Base-by-base conservation (phyloP, 2,888 invertebrate species). In the Epicampocera succincta region DNA sequence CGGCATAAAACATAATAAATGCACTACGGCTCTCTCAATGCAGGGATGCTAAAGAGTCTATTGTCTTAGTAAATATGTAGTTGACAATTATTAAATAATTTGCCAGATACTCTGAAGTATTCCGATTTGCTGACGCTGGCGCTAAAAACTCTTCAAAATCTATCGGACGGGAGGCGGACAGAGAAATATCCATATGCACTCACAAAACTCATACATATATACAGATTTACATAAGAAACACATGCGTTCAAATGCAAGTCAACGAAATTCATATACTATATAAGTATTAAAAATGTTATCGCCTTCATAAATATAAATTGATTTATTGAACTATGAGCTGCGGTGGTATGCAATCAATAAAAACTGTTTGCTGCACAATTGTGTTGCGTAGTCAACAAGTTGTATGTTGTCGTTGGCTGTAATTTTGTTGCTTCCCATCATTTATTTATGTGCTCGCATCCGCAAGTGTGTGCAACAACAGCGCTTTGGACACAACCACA, bases 221-320 rank as follows among this genome's bases (percentile, higher is more conserved):
- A 33, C 33, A 33, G 5, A 56, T 65, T 50, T n/a, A 54, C 12
- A 58, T 21, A 38, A 63, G 15, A 40, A 46, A 13, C 29, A 42
- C 61, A 73, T 8, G 0, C 19, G 19, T 48, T 38, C 44, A 19
- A 33, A 69, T 19, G 44, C 21, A 71, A 50, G 19, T 33, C 33
- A 33, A 33, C 33, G 33, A 33, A 33, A 33, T 33, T 1, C 15
- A 68, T 33, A 3, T 15, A 38, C 11, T n/a, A n/a, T n/a, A n/a
- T n/a, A n/a, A 9, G 29, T 33, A 58, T 68, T 52, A 46, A 54
- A 68, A 77, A 71, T 83, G 84, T 85, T 85, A 85, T 85, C 85
- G 84, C 80, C 83, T 80, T 85, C 83, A 82, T 85, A 85, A 85
- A 85, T 84, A 83, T 85, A 85, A 84, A 85, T 85, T 85, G 85